A percentile compares a stretch with the other conserved stretches of the same genome.
Conservation (phyloP, 1,140 invertebrate species). For the Augochlora pura region DNA sequence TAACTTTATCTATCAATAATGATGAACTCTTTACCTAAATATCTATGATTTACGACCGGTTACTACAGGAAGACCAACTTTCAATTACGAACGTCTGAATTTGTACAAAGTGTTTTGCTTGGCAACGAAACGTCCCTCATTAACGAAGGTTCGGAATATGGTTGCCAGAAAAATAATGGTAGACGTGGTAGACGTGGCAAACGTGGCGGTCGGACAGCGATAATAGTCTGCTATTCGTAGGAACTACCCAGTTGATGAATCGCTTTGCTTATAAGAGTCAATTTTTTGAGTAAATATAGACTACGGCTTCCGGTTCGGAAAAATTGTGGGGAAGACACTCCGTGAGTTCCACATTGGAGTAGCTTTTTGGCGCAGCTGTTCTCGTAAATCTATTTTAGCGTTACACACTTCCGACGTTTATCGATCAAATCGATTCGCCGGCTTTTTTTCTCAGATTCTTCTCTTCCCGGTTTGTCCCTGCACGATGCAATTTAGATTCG, state of each 20-base stretch:
- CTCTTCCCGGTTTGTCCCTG: background rate
- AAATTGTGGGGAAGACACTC: background rate
- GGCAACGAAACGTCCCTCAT: too few species aligned
- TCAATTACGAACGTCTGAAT: too few species aligned
- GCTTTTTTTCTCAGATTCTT: background rate
- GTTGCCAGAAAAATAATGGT: too few species aligned
- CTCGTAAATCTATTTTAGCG: constrained; percentile 39
- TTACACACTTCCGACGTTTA: constrained; percentile 6
- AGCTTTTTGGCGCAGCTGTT: constrained; percentile 13
- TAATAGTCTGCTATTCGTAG: background rate
- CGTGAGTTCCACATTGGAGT: background rate
- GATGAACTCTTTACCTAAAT: too few species aligned
- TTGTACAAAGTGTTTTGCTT: too few species aligned
- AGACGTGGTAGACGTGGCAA: too few species aligned
- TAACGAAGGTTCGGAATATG: too few species aligned
- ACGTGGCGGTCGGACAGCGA: background rate
- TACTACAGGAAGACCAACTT: too few species aligned
- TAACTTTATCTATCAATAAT: too few species aligned
- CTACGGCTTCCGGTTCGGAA: background rate
- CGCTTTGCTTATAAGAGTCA: background rate
- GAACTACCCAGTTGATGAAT: background rate
- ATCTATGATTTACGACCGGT: too few species aligned
- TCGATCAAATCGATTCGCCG: background rate
- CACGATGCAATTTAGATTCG: background rate
- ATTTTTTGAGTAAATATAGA: background rate